Conservation (phyloP, 2,888 invertebrate species). For the Neocrepidodera transversa region DNA sequence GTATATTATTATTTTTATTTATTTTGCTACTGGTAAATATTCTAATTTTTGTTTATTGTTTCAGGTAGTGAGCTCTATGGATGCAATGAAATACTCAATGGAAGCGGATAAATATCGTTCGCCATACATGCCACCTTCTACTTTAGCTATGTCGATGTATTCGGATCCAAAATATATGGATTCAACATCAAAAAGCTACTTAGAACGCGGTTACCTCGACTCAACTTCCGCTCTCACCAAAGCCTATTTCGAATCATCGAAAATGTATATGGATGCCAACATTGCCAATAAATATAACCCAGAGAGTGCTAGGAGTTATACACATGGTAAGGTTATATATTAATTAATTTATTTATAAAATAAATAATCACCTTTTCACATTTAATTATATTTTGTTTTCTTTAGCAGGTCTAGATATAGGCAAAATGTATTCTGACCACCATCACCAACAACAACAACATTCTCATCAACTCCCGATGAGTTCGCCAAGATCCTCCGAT, state of each 20-base stretch:
- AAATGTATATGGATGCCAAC: conserved; percentile 74
- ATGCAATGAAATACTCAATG: conserved; percentile 79
- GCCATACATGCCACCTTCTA: conserved; percentile 70
- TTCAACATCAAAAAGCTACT: conserved; percentile 64
- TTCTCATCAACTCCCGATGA: conserved; percentile 39
- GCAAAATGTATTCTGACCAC: conserved; percentile 67
- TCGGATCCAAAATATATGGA: conserved; percentile 73
- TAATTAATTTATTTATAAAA: neutral
- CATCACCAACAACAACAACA: conserved; percentile 38
- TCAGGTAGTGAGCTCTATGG: conserved; percentile 75
- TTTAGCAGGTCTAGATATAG: conserved; percentile 64
- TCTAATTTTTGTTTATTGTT: too few relatives aligned
- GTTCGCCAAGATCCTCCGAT: conserved; percentile 62
- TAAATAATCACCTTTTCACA: neutral
- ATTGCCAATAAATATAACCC: conserved; percentile 61
- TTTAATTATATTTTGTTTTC: neutral
- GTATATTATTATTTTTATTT: too few relatives aligned
- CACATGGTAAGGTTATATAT: conserved; percentile 13
- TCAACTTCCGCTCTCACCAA: conserved; percentile 71
- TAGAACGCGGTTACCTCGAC: conserved; percentile 73
- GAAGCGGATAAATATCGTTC: conserved; percentile 80
- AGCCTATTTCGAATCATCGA: conserved; percentile 73
- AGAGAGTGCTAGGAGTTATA: conserved; percentile 59
- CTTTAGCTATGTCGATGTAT: conserved; percentile 75
- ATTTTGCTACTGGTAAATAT: too few relatives aligned